A percentile compares a stretch with the other conserved stretches of the same genome.
Conservation (phyloP, 2,113 vertebrate genomes). For the Deroptyus accipitrinus region DNA sequence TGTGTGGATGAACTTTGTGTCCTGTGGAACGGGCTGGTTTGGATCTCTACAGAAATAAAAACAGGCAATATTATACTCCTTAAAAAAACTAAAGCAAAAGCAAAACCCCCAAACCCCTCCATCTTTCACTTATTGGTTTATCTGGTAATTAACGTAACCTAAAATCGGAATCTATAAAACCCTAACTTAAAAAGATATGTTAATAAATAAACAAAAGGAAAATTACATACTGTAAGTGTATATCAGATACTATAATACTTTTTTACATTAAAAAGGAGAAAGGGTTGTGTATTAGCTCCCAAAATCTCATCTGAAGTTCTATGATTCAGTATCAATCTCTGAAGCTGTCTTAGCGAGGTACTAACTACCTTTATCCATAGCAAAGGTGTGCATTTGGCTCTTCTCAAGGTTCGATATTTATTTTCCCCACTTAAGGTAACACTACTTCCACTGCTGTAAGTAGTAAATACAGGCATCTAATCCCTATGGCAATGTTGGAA, state of each 20-base stretch:
- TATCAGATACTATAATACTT: not conserved
- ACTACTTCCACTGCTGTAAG: not conserved
- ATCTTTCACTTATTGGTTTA: not conserved
- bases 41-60: constrained; percentile 83
- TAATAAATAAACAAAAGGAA: not conserved
- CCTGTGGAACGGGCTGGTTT: constrained; percentile 94
- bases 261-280: not conserved
- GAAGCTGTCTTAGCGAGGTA: not conserved
- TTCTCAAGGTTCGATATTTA: not conserved
- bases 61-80: not conserved
- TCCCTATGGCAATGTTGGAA: not conserved
- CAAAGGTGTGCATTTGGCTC: not conserved
- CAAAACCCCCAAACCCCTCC: accelerated
- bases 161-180: not conserved
- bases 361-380: not conserved
- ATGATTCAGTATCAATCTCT: not conserved
- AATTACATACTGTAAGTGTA: not conserved
- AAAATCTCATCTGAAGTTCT: not conserved
- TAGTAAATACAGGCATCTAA: not conserved
- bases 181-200: not conserved
- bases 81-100: not conserved
- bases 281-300: not conserved
- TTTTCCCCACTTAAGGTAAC: not conserved
- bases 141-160: not conserved
- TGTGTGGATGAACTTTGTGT: constrained; percentile 97